Conservation (phyloP, 1,140 invertebrate species). For the Mycetomoellerius zeteki region DNA sequence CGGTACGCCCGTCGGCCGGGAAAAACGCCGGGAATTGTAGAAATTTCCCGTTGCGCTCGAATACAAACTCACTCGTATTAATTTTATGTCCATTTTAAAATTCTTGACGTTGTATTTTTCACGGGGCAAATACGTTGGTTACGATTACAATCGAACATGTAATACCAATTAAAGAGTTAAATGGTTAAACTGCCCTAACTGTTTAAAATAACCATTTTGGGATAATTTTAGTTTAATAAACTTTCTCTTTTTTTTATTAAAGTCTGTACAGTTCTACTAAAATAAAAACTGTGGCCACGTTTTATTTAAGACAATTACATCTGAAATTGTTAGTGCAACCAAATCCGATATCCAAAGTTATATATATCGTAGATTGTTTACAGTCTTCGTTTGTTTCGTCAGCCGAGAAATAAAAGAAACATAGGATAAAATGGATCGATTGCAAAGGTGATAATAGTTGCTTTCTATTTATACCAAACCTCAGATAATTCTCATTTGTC, state of each 20-base stretch:
- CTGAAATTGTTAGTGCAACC: not conserved
- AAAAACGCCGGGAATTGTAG: conserved; percentile 44
- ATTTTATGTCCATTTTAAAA: conserved; percentile 36
- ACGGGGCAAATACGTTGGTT: not conserved
- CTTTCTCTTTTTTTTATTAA: not conserved
- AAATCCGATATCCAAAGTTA: not conserved
- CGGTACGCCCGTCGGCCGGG: not conserved
- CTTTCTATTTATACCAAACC: no score
- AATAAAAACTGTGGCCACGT: not conserved
- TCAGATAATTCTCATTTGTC: no score
- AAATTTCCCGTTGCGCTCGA: conserved; percentile 40
- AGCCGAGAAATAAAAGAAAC: not conserved
- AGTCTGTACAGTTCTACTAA: not conserved
- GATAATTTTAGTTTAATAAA: not conserved
- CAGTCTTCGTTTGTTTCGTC: not conserved
- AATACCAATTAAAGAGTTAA: not conserved
- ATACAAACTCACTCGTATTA: conserved; percentile 40
- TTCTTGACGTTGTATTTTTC: conserved; percentile 3
- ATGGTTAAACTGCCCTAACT: not conserved
- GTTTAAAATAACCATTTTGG: not conserved
- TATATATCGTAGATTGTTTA: not conserved
- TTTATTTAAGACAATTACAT: not conserved
- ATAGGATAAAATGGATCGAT: not conserved
- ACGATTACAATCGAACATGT: not conserved
- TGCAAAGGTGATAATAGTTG: not conserved